Conservation (phyloP, 2,888 invertebrate genomes). For the Lysandra coridon region DNA sequence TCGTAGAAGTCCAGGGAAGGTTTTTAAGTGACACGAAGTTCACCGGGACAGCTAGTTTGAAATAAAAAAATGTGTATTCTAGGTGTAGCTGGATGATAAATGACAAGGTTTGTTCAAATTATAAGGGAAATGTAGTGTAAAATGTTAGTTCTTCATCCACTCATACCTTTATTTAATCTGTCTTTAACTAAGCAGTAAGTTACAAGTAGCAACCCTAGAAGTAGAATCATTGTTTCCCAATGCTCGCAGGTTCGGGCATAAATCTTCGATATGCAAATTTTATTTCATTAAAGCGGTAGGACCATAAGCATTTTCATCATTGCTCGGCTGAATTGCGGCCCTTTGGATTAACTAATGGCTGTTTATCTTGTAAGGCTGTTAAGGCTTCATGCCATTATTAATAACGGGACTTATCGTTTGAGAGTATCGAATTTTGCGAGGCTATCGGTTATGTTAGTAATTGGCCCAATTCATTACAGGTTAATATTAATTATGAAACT, state of each 20-base stretch:
- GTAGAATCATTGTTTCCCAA: conserved; percentile 65
- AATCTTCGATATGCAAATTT: conserved; percentile 80
- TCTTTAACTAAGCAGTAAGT: not conserved
- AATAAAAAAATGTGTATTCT: too few relatives aligned
- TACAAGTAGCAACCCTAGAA: conserved; percentile 42
- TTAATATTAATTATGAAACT: not conserved
- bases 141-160: not conserved
- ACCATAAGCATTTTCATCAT: conserved; percentile 75
- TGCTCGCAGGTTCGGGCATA: conserved; percentile 59
- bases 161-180: not conserved
- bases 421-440: conserved; percentile 11
- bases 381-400: conserved; percentile 54
- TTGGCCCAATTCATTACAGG: not conserved
- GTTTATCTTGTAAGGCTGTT: conserved; percentile 69
- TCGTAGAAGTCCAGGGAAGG: too few relatives aligned
- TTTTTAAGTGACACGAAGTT: too few relatives aligned
- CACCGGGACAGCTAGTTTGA: too few relatives aligned
- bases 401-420: conserved; percentile 41
- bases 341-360: conserved; percentile 78
- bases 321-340: conserved; percentile 70
- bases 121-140: too few relatives aligned
- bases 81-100: too few relatives aligned
- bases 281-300: conserved; percentile 78
- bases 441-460: not conserved
- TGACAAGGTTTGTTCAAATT: too few relatives aligned